phyloP scores from a whole-genome alignment of 2,888 invertebrate genomes.

The Noctua janthina region DNA sequence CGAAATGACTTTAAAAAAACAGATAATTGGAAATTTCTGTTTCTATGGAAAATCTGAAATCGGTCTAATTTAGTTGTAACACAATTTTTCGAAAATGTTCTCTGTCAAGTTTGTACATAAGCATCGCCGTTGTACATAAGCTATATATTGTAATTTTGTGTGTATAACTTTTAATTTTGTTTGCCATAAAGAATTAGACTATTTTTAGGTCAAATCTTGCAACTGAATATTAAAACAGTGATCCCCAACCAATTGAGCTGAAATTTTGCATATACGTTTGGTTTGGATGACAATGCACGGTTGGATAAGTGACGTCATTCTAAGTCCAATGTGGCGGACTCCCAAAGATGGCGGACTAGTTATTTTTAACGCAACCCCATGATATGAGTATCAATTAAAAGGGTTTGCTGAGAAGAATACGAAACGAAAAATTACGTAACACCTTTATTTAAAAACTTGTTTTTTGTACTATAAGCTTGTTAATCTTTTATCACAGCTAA shows the following conservation, averaged over 20 bases:
- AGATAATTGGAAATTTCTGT: too few relatives aligned
- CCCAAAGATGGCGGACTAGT: background rate
- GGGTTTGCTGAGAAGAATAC: background rate
- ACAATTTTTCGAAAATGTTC: too few relatives aligned
- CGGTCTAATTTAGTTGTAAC: too few relatives aligned
- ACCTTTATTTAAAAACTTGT: too few relatives aligned
- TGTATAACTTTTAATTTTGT: too few relatives aligned
- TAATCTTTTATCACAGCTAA: background rate
- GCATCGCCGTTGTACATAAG: too few relatives aligned
- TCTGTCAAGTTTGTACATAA: too few relatives aligned
- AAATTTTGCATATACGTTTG: background rate
- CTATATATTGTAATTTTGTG: too few relatives aligned
- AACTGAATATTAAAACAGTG: background rate
- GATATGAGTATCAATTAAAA: background rate
- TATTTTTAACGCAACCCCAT: background rate
- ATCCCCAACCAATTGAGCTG: background rate
- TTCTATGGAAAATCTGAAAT: too few relatives aligned
- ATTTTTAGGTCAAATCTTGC: background rate
- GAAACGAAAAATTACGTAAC: background rate
- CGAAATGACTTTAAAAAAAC: too few relatives aligned
- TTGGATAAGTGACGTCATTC: background rate
- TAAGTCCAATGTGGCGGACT: background rate
- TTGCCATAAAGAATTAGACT: too few relatives aligned
- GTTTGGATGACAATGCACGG: background rate
- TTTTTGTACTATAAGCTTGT: too few relatives aligned